Conservation (phyloP, 2,888 invertebrate genomes). For the Cerastis leucographa region DNA sequence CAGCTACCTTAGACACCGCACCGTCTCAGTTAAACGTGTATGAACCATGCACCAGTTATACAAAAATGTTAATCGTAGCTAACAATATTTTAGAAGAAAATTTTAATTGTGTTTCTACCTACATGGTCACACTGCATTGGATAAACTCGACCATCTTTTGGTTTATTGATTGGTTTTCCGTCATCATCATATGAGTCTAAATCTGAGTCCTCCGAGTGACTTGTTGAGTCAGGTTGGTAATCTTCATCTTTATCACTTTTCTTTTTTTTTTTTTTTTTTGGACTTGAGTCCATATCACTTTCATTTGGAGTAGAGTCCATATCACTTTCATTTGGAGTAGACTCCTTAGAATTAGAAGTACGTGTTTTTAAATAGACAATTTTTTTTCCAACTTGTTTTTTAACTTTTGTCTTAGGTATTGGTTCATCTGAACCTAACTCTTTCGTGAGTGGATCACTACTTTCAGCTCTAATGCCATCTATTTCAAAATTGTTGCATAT, state of each 20-base stretch:
- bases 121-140: constrained; percentile 56
- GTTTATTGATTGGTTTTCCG: constrained; percentile 20
- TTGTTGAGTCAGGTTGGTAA: constrained; percentile 49
- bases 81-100: not conserved
- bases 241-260: constrained; percentile 3
- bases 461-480: not conserved
- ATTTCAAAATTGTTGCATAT: not conserved
- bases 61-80: not conserved
- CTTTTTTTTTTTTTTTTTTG: not conserved
- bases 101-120: constrained; percentile 2
- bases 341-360: not conserved
- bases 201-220: constrained; percentile 54
- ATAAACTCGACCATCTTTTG: constrained; percentile 18
- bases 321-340: not conserved
- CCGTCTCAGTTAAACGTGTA: too few species aligned
- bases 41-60: not conserved
- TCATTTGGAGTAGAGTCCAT: too few species aligned
- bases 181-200: constrained; percentile 40
- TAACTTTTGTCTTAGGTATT: not conserved
- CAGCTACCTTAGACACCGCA: not conserved
- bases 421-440: not conserved
- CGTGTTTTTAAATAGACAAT: not conserved
- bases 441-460: constrained; percentile 10
- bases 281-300: too few species aligned
- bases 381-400: fast-evolving